Evolutionary conservation across 2,113 vertebrate genomes (phyloP).

Genomic region (Ictalurus punctatus): DNA sequence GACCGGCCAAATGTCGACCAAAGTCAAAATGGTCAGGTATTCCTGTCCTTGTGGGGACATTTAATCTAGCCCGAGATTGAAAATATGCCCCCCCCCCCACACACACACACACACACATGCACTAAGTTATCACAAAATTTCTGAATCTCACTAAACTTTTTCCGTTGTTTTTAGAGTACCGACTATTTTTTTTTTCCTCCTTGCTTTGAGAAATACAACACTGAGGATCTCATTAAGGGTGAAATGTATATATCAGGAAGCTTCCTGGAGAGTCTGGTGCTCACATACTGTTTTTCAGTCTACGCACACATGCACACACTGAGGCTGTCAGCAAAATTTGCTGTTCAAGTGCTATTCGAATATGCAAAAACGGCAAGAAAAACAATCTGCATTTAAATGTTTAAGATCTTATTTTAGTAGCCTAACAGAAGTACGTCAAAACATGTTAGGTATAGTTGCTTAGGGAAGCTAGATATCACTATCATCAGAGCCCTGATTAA

Average conservation of each 20-base stretch:
- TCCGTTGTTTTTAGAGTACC: not conserved
- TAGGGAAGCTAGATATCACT: not conserved
- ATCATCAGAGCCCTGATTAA: constrained; percentile 5
- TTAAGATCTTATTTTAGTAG: not conserved
- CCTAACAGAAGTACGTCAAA: not conserved
- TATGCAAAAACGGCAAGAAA: not conserved
- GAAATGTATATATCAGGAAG: constrained; percentile 33
- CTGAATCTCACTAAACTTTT: constrained; percentile 18
- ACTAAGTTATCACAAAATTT: constrained; percentile 30
- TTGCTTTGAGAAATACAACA: constrained; percentile 13
- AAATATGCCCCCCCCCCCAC: not conserved
- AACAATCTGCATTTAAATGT: not conserved
- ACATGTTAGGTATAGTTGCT: not conserved
- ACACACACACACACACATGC: not conserved
- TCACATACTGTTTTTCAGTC: constrained; percentile 22
- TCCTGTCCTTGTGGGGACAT: no score
- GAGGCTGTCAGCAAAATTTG: constrained; percentile 3
- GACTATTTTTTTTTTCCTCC: constrained; percentile 20
- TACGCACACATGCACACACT: constrained; percentile 26
- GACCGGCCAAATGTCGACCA: not conserved
- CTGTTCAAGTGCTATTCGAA: not conserved
- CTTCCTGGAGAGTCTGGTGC: constrained; percentile 11
- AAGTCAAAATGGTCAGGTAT: not conserved
- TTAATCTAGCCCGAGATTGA: not conserved
- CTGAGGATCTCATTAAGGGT: constrained; percentile 36